Evolutionary conservation across 1,140 invertebrate genomes (phyloP).

Genomic region (Trichomalopsis sarcophagae): DNA sequence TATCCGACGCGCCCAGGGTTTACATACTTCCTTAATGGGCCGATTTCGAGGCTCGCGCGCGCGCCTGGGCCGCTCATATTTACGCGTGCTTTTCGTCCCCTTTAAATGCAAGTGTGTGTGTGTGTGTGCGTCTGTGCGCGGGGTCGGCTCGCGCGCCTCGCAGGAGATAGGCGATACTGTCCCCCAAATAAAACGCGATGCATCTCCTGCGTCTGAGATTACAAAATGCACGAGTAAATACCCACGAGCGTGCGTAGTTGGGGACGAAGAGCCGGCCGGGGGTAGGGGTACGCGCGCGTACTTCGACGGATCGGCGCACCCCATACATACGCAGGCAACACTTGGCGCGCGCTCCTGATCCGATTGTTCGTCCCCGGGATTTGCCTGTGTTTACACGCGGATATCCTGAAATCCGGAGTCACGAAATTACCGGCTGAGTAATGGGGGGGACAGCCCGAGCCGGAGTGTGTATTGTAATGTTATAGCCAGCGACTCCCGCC

Average conservation of each 20-base stretch:
- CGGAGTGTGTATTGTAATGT: neutral
- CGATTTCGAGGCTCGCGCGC: constrained; percentile 49
- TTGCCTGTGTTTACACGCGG: constrained; percentile 44
- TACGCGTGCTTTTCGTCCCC: constrained; percentile 44
- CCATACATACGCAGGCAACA: neutral
- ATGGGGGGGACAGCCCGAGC: neutral
- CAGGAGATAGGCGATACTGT: neutral
- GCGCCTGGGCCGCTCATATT: constrained; percentile 31
- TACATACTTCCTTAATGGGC: constrained; percentile 46
- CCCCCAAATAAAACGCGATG: neutral
- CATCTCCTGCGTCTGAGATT: constrained; percentile 56
- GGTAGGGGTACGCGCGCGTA: neutral
- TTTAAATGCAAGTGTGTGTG: neutral
- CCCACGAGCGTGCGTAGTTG: constrained; percentile 41
- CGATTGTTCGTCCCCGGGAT: constrained; percentile 26
- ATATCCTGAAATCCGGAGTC: constrained; percentile 17
- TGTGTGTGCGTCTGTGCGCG: neutral
- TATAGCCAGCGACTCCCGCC: neutral
- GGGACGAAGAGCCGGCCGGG: constrained; percentile 1
- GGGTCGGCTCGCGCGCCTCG: neutral
- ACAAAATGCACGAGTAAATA: constrained; percentile 60
- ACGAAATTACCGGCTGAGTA: constrained; percentile 30
- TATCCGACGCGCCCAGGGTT: constrained; percentile 38
- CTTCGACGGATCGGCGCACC: neutral
- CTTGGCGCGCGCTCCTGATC: constrained; percentile 31